Base-by-base conservation (phyloP, 2,888 invertebrate genomes). In the Aphrophora alni region DNA sequence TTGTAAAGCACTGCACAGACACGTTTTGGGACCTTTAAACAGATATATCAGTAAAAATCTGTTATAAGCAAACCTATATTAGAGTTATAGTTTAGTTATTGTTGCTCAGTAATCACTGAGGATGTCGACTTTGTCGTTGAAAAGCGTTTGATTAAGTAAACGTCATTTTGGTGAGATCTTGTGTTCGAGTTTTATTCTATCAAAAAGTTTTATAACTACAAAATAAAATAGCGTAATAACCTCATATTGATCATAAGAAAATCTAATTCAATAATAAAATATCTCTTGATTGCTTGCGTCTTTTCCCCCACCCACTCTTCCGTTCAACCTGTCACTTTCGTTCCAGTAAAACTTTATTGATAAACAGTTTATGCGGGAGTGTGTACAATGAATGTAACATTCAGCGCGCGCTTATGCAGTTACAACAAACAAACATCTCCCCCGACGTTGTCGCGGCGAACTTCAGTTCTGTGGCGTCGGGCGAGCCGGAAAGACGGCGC, bases 391-490 rank as follows among this genome's bases (percentile, higher is more conserved):
- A 14, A 44, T 14, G 44, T 44, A 44, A 44, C 44, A 44, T 10
- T 44, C 44, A 44, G 44, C 44, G 44, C 44, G 44, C 44, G 44
- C 44, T 44, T 14, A 14, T 7, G 44, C 44, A 44, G 44, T 44
- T 44, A 5, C 44, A 14, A 2, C 2, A 2, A 44, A 44, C 44
- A 10, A 44, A 44, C 17, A 44, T 14, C 8, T 69, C 72, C 76
- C 80, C 77, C 26, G 51, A 51, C 78, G 78, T 76, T 75, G 38
- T 27, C 81, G 77, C 71, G 79, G 79, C 44, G 44, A 14, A 44
- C 17, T 14, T 73, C 82, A 80, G 75, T 80, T 77, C 70, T 77
- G 79, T 77, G 82, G 82, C 82, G 78, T 78, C 78, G 73, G 33
- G 73, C 78, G 78, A 73, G 28, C 78, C 78, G 78, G 27, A 73